A percentile compares a stretch with the other conserved stretches of the same genome.
phyloP scores from a whole-genome alignment of 2,113 vertebrate genomes.

The Petrocephalus zakoni region DNA sequence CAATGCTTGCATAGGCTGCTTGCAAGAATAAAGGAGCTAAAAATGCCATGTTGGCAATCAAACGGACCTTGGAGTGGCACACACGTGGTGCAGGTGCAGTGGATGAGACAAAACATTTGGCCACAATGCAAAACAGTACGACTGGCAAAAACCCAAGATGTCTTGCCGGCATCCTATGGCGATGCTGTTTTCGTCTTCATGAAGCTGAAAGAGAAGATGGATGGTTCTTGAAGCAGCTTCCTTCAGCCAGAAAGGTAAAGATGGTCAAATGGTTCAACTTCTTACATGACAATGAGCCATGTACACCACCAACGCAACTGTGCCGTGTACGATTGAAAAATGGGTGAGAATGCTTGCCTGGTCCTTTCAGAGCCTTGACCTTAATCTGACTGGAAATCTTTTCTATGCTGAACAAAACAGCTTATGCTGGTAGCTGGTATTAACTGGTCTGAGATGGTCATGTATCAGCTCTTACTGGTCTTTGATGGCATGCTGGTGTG shows the following conservation, averaged over 20 bases:
- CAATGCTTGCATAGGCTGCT: not conserved
- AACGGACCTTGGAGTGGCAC: no score
- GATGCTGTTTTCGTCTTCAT: not conserved
- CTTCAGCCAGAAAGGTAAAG: not conserved
- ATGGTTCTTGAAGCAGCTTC: not conserved
- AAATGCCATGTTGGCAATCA: not conserved
- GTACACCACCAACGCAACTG: not conserved
- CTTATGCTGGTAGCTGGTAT: not conserved
- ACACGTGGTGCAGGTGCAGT: not conserved
- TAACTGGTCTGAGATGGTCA: not conserved
- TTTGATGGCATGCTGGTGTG: not conserved
- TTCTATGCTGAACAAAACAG: not conserved
- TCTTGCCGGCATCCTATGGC: not conserved
- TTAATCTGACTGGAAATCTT: not conserved
- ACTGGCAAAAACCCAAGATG: not conserved
- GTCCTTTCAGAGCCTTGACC: not conserved
- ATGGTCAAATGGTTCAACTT: not conserved
- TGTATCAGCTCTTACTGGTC: not conserved
- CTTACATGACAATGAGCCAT: not conserved
- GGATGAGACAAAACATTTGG: not conserved
- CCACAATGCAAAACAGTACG: not conserved
- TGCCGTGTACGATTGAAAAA: no score
- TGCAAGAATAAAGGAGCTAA: not conserved
- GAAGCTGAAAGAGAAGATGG: not conserved
- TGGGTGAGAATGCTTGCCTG: not conserved